Evolutionary conservation across 2,888 invertebrate genomes (phyloP), one percentile per base, ranked within the genome.

Genomic region (Entomobrya proxima): DNA sequence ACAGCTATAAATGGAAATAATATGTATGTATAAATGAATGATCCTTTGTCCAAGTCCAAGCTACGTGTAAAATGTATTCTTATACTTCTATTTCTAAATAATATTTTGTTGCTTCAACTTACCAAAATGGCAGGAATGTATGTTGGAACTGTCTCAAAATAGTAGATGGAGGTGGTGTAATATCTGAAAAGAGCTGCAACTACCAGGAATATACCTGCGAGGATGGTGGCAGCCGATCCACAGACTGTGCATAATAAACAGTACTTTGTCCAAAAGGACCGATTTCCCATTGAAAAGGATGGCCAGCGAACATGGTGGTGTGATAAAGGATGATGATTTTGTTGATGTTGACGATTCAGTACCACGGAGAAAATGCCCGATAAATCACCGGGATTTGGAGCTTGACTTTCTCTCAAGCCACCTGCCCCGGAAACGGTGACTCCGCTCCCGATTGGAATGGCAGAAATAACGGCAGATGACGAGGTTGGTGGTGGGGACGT

Each of bases 111-210:
- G 15, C 9, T 40, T 2, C n/a, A 2, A 92, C 93, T 94, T 92
- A 97, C 97, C 95, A 97, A 95, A 89, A 96, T 95, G 85, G 97
- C 97, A 50, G 97, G 97, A 90, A 98, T 96, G 91, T 97, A 98
- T 6, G 97, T 97, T n/a, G 98, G 98, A 90, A 98, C 96, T 0
- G 98, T 97, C 93, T 98, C 98, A 92, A 98, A 95, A 91, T 97
- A 92, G 83, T 93, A 91, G 69, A 95, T 93, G 0, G 95, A 95
- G 0, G 95, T 95, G 0, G 96, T 97, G 91, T 96, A 95, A 1
- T 95, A 94, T 30, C 96, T 93, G 85, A 96, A 94, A 88, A 96
- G 93, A 91, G 96, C 95, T 91, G 96, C 96, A 88, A 96, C 95
- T 0, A 95, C 95, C 6, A 96, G 94, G 91, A 96, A 94, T 87